Evolutionary conservation across 1,140 invertebrate genomes (phyloP).

Genomic region (Oreohelix idahoensis): DNA sequence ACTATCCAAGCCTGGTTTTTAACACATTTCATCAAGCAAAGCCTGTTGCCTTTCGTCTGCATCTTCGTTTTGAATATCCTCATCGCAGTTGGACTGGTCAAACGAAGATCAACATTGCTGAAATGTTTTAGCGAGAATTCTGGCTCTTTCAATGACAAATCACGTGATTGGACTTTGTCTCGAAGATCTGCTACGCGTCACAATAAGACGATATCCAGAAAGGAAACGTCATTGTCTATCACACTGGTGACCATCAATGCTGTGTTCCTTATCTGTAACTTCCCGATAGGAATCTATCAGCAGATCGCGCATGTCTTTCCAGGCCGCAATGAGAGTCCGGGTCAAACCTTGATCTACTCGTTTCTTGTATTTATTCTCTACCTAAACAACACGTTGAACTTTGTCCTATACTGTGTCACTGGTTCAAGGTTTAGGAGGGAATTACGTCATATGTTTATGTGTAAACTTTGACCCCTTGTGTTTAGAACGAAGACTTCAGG

Average conservation of each 20-base stretch:
- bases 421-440: constrained; percentile 17
- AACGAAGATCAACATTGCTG: neutral
- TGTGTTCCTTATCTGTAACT: constrained; percentile 25
- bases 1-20: neutral
- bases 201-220: constrained; percentile 7
- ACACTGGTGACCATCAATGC: neutral
- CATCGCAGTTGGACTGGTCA: neutral
- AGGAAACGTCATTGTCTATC: neutral
- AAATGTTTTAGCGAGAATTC: neutral
- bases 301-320: constrained; percentile 4
- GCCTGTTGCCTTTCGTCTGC: constrained; percentile 17
- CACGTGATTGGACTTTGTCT: neutral
- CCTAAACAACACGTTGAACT: constrained; percentile 26
- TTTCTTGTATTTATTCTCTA: constrained; percentile 21
- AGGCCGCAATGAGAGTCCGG: neutral
- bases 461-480: neutral
- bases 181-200: too few species aligned
- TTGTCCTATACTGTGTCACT: constrained; percentile 10
- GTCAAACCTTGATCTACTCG: neutral
- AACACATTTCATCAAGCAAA: constrained; percentile 23
- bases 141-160: neutral
- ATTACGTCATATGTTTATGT: neutral
- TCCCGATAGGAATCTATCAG: constrained; percentile 35
- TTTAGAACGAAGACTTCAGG: too few species aligned
- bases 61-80: constrained; percentile 17